Conservation (phyloP, 1,140 invertebrate genomes). For the Leguminivora glycinivorella region DNA sequence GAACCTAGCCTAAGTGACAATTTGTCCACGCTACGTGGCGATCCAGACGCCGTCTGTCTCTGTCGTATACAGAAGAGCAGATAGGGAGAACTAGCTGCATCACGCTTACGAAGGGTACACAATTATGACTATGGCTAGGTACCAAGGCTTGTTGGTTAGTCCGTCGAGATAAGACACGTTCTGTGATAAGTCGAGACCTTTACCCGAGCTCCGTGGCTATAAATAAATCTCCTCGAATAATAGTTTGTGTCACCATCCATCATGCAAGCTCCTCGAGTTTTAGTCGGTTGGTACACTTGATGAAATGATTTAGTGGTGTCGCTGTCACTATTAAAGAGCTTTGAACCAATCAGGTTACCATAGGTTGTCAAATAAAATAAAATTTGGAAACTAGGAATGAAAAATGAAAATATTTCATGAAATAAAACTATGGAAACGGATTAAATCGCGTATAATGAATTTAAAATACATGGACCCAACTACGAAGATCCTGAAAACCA, state of each 20-base stretch:
- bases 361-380: neutral
- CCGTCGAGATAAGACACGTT: conserved; percentile 23
- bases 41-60: too few relatives aligned
- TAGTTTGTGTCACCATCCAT: conserved; percentile 25
- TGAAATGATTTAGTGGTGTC: conserved; percentile 6
- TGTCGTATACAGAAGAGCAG: too few relatives aligned
- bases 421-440: too few relatives aligned
- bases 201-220: conserved; percentile 20
- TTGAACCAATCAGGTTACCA: neutral
- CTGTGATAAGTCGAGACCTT: conserved; percentile 22
- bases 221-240: conserved; percentile 27
- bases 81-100: too few relatives aligned
- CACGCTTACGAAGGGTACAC: too few relatives aligned
- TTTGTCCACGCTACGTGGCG: too few relatives aligned
- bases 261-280: conserved; percentile 15
- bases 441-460: too few relatives aligned
- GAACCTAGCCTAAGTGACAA: too few relatives aligned
- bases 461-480: too few relatives aligned
- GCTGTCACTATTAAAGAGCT: neutral
- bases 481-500: too few relatives aligned
- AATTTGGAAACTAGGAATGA: neutral
- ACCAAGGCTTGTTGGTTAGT: conserved; percentile 22
- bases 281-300: neutral
- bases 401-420: neutral
- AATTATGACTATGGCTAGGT: too few relatives aligned